These are phyloP conservation scores for Picus viridis DNA, from an alignment of 2,797 vertebrate species.

Conservation along the genomic window DNA sequence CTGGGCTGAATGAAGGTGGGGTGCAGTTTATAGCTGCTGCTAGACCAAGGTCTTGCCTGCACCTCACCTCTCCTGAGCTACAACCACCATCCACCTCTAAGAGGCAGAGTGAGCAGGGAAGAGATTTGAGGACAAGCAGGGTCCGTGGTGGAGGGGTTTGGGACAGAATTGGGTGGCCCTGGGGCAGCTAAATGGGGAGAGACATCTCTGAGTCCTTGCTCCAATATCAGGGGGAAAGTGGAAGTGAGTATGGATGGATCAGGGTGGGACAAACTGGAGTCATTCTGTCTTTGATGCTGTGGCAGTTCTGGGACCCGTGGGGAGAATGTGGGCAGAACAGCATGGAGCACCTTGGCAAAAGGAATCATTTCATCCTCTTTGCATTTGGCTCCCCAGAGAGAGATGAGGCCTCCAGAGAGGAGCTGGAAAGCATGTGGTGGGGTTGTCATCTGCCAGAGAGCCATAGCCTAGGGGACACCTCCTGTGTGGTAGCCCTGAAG, in stretches of 20 bases:
- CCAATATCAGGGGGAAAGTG: background rate
- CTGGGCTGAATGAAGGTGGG: background rate
- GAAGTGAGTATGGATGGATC: background rate
- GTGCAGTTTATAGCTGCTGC: background rate
- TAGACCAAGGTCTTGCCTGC: background rate
- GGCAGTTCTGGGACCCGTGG: background rate
- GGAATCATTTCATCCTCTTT: background rate
- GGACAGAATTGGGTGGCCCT: background rate
- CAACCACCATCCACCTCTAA: background rate
- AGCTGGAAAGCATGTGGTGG: background rate
- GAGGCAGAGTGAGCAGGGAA: background rate
- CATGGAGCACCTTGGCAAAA: fast-evolving
- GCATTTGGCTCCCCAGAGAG: background rate
- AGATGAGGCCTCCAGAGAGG: background rate
- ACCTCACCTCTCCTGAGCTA: background rate
- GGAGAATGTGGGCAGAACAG: background rate
- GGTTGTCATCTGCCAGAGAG: background rate
- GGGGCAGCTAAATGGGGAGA: background rate
- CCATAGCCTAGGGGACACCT: background rate
- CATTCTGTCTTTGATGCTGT: background rate
- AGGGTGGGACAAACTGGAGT: background rate
- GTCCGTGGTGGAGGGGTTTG: background rate
- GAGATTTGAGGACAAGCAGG: background rate
- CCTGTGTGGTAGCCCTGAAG: background rate
- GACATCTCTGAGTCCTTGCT: background rate